Percentiles rank a stretch among this genome's conserved stretches.
These are phyloP conservation scores for Oncorhynchus mykiss DNA, from an alignment of 2,113 vertebrate genomes.

Conservation along the genomic window DNA sequence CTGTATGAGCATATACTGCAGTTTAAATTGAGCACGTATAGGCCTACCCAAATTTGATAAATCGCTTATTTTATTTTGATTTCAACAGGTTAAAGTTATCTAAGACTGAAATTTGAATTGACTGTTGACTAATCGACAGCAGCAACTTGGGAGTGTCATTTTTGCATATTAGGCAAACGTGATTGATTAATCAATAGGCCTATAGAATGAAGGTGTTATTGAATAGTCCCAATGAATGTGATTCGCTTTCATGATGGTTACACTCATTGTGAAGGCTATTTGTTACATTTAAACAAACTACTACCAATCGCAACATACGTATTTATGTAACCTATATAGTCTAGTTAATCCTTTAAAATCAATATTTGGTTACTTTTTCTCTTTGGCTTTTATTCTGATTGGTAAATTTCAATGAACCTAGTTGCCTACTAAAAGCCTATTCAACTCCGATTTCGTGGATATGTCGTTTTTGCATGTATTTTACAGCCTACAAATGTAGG, in stretches of 20 bases:
- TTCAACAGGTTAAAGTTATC: neutral
- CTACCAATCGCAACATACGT: no score
- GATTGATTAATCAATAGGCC: neutral
- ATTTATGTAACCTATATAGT: neutral
- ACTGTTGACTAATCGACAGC: neutral
- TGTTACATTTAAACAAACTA: no score
- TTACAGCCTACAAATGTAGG: neutral
- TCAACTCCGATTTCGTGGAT: neutral
- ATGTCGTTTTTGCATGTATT: neutral
- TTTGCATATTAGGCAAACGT: slow-evolving; percentile 8
- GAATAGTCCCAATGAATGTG: neutral
- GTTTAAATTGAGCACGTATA: neutral
- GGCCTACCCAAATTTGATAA: neutral
- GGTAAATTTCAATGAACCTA: neutral
- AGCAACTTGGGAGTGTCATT: neutral
- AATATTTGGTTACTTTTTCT: neutral
- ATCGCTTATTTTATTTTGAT: neutral
- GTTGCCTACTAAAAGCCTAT: neutral
- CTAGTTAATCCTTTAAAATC: neutral
- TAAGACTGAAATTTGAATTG: neutral
- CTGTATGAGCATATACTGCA: neutral
- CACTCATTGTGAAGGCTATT: no score
- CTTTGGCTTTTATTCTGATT: neutral
- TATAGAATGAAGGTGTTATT: neutral
- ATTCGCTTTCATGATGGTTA: neutral